Base-by-base conservation (phyloP, 1,140 invertebrate species). In the Coelopa frigida region DNA sequence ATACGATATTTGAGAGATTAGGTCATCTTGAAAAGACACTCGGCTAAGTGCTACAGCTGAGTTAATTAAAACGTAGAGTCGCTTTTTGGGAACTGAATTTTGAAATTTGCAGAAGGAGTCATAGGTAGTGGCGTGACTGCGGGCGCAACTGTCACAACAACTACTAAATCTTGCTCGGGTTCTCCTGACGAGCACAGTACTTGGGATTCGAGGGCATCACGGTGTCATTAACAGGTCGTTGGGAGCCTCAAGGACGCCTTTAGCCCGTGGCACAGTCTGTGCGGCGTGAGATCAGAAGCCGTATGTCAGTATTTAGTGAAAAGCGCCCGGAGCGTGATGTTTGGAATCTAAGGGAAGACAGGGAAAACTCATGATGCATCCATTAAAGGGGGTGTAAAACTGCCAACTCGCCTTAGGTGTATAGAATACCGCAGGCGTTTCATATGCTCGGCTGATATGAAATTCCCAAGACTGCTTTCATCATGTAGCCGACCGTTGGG, bases 231-330 rank as follows among this genome's bases (percentile, higher is more conserved):
- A 87, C 75, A 39, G 91, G 71, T 93, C 88, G 63, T 89, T 89
- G 38, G 83, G 74, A 42, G 81, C 78, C 54, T 82, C 80, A 14
- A 77, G 68, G 20, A 74, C 72, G 15, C 75, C 75, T 51, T 76
- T 75, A 46, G 81, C 84, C 88, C 27, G 88, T 91, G 65, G 92
- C 89, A 49, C 89, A 72, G 59, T 93, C 89, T 15, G 86, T 84
- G 61, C 91, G 91, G 11, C 87, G 78, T 49, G 88, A 89, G 52
- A 97, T 93, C 44, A 96, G 83, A 70, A 97, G 83, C 32, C 91
- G 79, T 52, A 98, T 87, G 71, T 98, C 94, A 23, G 90, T 93
- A 72, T 98, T 93, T 40, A 98, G 77, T 68, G 90, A 94, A 50
- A 97, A 79, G 56, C 92, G 87, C 29, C 91, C 90, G 11, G 91